These are phyloP conservation scores for Otolemur garnettii DNA, from an alignment of 2,113 vertebrate species.

Conservation along the genomic window DNA sequence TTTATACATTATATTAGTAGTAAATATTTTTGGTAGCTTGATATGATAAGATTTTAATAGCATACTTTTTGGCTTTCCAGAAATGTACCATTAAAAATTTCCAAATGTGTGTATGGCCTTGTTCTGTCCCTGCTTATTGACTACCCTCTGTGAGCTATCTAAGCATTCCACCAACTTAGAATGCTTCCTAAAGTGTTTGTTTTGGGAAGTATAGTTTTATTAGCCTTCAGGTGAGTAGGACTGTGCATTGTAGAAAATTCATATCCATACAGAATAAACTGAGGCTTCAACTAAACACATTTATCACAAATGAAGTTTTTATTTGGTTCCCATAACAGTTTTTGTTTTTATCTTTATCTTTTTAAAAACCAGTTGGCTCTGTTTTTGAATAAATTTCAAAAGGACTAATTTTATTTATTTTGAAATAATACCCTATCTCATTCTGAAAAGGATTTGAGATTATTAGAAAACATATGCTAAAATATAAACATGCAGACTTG, in stretches of 20 bases:
- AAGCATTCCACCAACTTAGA: conserved; percentile 40
- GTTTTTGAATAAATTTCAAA: conserved; percentile 28
- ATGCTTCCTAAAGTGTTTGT: conserved; percentile 24
- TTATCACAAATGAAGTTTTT: not conserved
- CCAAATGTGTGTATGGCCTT: not conserved
- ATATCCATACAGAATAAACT: not conserved
- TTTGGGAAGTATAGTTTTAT: conserved; percentile 55
- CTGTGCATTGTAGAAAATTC: not conserved
- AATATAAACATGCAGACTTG: not conserved
- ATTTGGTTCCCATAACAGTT: not conserved
- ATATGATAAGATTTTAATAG: conserved; percentile 16
- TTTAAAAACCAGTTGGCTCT: not conserved
- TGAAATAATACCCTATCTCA: not conserved
- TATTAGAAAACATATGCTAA: conserved; percentile 28
- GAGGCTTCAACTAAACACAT: conserved; percentile 39
- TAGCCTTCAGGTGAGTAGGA: conserved; percentile 6
- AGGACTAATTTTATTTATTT: conserved; percentile 48
- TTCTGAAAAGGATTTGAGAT: conserved; percentile 39
- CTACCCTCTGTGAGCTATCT: not conserved
- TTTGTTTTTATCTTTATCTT: not conserved
- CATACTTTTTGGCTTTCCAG: conserved; percentile 49
- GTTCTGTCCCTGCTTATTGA: conserved; percentile 24
- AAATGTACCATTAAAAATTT: conserved; percentile 59
- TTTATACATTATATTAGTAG: conserved; percentile 25
- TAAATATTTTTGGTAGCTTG: conserved; percentile 57